Evolutionary conservation across 2,888 invertebrate species (phyloP).

Genomic region (Campoplex nolae): DNA sequence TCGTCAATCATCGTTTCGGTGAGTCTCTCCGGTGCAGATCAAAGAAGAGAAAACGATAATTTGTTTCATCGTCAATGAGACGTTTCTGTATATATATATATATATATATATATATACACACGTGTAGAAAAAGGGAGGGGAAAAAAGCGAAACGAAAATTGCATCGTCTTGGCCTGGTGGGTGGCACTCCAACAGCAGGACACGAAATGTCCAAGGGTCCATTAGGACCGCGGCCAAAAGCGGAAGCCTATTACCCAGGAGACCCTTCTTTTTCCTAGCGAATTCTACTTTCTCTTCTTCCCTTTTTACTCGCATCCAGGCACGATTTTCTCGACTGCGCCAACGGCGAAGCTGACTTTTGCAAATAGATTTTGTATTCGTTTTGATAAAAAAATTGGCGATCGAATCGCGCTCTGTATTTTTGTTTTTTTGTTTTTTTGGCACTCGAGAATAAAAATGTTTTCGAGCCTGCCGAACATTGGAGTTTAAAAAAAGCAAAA

Average conservation of each 20-base stretch:
- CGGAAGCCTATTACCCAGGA: slow-evolving; percentile 40
- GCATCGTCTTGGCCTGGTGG: slow-evolving; percentile 55
- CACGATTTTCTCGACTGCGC: neutral
- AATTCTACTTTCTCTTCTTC: neutral
- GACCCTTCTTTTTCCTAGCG: slow-evolving; percentile 31
- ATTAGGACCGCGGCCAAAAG: slow-evolving; percentile 58
- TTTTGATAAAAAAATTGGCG: neutral
- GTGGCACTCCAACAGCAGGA: slow-evolving; percentile 57
- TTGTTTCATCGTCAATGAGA: slow-evolving; percentile 55
- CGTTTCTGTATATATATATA: neutral
- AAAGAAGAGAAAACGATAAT: slow-evolving; percentile 63
- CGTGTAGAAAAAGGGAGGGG: neutral
- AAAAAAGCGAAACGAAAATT: slow-evolving; percentile 56
- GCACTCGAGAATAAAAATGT: slow-evolving; percentile 4
- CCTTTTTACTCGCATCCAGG: neutral
- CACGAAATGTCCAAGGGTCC: slow-evolving; percentile 52
- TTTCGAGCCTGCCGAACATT: neutral
- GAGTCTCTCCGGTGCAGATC: slow-evolving; percentile 56
- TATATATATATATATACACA: neutral
- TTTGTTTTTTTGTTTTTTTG: neutral
- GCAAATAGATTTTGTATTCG: neutral
- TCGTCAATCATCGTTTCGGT: slow-evolving; percentile 67
- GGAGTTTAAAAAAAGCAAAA: slow-evolving; percentile 29
- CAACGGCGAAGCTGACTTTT: neutral
- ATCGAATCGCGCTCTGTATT: neutral